Percentiles rank a stretch among this genome's conserved stretches.
Evolutionary conservation across 2,888 invertebrate species (phyloP).

Genomic region (Pimpla rufipes): DNA sequence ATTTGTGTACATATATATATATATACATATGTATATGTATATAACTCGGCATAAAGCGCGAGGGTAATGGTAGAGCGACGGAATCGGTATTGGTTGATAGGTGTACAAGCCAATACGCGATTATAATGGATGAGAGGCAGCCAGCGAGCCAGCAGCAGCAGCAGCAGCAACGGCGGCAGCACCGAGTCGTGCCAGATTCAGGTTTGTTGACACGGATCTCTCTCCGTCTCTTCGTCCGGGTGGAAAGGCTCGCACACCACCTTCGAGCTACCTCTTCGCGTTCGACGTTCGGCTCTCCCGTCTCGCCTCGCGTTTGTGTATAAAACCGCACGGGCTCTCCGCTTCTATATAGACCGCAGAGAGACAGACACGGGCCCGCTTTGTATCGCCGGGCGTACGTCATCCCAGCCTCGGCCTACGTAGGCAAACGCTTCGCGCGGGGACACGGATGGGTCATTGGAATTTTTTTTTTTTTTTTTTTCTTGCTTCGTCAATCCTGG

Average conservation of each 20-base stretch:
- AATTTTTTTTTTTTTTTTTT: neutral
- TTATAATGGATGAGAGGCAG: slow-evolving; percentile 75
- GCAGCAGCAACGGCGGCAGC: slow-evolving; percentile 60
- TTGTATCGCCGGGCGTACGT: slow-evolving; percentile 27
- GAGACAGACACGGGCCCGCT: slow-evolving; percentile 8
- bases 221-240: slow-evolving; percentile 70
- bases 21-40: slow-evolving; percentile 12
- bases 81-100: slow-evolving; percentile 70
- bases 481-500: neutral
- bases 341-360: neutral
- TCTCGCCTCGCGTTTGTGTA: slow-evolving; percentile 13
- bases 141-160: slow-evolving; percentile 55
- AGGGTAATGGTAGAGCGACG: slow-evolving; percentile 56
- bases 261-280: slow-evolving; percentile 42
- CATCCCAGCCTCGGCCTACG: neutral
- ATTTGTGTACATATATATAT: slow-evolving; percentile 18
- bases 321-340: neutral
- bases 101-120: slow-evolving; percentile 70
- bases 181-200: slow-evolving; percentile 77
- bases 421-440: neutral
- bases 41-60: slow-evolving; percentile 3
- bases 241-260: slow-evolving; percentile 72
- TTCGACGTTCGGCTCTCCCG: slow-evolving; percentile 33
- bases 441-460: slow-evolving; percentile 10
- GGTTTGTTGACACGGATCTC: slow-evolving; percentile 81